phyloP scores from a whole-genome alignment of 2,888 invertebrate species.

The Dryadula phaetusa region DNA sequence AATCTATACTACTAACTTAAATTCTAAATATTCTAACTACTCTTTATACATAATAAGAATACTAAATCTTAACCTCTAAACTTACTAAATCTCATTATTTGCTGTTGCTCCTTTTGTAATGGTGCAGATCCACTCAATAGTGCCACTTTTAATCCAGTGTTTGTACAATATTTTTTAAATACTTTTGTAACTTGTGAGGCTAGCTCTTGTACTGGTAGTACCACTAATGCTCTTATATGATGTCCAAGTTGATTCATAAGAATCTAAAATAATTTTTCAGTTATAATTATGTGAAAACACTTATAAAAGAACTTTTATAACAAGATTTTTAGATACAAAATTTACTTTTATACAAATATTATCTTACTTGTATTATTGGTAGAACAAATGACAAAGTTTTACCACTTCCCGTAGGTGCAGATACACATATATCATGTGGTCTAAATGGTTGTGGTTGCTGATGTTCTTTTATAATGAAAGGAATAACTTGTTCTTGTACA shows the following conservation, averaged over 20 bases:
- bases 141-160: conserved; percentile 88
- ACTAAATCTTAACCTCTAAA: too few species aligned
- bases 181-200: conserved; percentile 95
- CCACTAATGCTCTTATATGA: conserved; percentile 92
- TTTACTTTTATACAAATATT: too few species aligned
- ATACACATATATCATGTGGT: conserved; percentile 96
- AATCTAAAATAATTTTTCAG: conserved; percentile 66
- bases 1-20: too few species aligned
- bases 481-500: conserved; percentile 91
- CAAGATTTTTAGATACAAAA: too few species aligned
- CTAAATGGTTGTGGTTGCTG: conserved; percentile 85
- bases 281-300: too few species aligned
- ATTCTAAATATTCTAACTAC: too few species aligned
- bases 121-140: conserved; percentile 88
- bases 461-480: conserved; percentile 88
- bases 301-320: too few species aligned
- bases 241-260: conserved; percentile 86
- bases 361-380: conserved; percentile 92
- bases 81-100: conserved; percentile 82
- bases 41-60: background rate
- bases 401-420: conserved; percentile 98
- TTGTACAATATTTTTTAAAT: conserved; percentile 88
- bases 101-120: conserved; percentile 87
- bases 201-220: conserved; percentile 96
- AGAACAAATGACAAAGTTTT: conserved; percentile 97